Conservation (phyloP, 2,888 invertebrate genomes). For the Apotomis capreana region DNA sequence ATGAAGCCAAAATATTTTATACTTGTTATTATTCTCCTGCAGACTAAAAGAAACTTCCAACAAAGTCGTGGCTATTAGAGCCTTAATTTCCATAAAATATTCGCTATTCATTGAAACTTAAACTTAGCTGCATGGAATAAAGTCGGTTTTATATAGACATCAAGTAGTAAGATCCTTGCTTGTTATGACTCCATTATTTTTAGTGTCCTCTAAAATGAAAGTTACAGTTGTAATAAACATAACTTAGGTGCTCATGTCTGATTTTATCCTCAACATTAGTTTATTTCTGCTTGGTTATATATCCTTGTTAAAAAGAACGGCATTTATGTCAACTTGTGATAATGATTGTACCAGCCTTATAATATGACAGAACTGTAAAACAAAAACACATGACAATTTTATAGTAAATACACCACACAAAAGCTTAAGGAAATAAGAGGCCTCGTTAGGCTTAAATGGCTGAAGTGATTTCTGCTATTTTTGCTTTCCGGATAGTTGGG, state of each 20-base stretch:
- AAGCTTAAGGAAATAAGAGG: no score
- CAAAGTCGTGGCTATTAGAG: not conserved
- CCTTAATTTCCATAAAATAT: constrained; percentile 4
- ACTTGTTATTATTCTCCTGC: not conserved
- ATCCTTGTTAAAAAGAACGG: not conserved
- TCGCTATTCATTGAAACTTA: constrained; percentile 13
- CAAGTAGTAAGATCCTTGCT: not conserved
- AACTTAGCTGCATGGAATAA: not conserved
- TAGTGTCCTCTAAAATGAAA: not conserved
- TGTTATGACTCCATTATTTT: constrained; percentile 1
- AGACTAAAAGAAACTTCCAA: constrained; percentile 5
- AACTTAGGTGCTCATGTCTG: not conserved
- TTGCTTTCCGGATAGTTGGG: no score
- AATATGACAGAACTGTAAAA: no score
- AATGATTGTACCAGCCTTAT: no score
- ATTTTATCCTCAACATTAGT: not conserved
- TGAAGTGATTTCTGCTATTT: no score
- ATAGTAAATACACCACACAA: no score
- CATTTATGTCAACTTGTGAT: no score
- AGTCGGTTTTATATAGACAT: not conserved
- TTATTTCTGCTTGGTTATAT: not conserved
- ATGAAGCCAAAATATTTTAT: not conserved
- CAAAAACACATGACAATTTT: no score
- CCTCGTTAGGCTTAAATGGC: no score
- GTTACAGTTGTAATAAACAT: not conserved